Evolutionary conservation across 35 echinoderm and acorn worm species (phyloP), one percentile per base, ranked within the genome.

Genomic region (Anneissia japonica): DNA sequence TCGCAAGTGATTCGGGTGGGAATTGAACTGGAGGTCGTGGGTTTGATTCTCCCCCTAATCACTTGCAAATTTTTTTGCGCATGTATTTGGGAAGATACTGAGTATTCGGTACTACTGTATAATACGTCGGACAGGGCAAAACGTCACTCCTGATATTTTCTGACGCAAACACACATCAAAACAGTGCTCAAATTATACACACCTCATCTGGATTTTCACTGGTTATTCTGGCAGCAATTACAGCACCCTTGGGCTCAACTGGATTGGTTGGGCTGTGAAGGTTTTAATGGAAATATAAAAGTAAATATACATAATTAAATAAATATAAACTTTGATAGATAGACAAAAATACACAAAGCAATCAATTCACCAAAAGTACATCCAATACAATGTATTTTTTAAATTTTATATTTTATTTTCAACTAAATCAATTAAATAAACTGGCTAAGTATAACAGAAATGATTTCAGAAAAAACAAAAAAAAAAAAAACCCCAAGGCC

Each of bases 161-260:
- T n/a, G n/a, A n/a, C n/a, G n/a, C n/a, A n/a, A n/a, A n/a, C n/a
- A n/a, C n/a, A n/a, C n/a, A n/a, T n/a, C n/a, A n/a, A n/a, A n/a
- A n/a, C n/a, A n/a, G n/a, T n/a, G n/a, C n/a, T n/a, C n/a, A n/a
- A n/a, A n/a, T n/a, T n/a, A n/a, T n/a, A n/a, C n/a, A n/a, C n/a
- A 97, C 95, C 91, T 97, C 95, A 91, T 97, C 91, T 36, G 95
- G 95, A 78, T 97, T 97, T 82, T 97, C 95, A 93, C 95, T 97
- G 32, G 95, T 97, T 36, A 97, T 97, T 88, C 95, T 90, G 37
- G 87, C 86, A 29, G 95, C 95, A 31, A 97, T 97, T 36, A 97
- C 95, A 86, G 93, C 91, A 26, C 95, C 95, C 85, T 93, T 97
- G 74, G 95, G 95, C 34, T 64, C 74, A 17, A 91, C 91, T 32